Conservation (phyloP, 2,113 vertebrate species). For the Grantiella picta region DNA sequence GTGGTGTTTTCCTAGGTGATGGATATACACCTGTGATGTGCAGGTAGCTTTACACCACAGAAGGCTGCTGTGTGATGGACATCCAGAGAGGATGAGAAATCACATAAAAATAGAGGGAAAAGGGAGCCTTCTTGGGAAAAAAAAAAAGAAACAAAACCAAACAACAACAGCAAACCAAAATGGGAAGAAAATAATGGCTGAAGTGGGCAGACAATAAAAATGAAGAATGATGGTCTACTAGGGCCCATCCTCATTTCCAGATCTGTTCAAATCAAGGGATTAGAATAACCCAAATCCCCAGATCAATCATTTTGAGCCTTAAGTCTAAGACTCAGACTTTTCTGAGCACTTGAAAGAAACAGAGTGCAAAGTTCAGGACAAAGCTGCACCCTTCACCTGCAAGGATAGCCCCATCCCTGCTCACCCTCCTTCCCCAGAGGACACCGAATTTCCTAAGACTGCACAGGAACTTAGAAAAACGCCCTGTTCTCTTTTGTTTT, state of each 20-base stretch:
- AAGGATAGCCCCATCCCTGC: not conserved
- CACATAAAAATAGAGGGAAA: not conserved
- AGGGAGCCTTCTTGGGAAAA: not conserved
- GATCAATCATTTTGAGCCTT: not conserved
- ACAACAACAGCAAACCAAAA: not conserved
- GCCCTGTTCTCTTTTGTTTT: not conserved
- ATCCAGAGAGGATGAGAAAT: not conserved
- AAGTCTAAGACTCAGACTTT: not conserved
- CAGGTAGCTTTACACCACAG: not conserved
- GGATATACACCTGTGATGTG: not conserved
- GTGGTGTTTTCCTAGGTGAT: not conserved
- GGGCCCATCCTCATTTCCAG: not conserved
- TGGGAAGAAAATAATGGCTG: not conserved
- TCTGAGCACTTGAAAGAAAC: not conserved
- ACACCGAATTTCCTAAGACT: not conserved
- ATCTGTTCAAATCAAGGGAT: not conserved
- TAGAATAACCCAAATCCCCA: not conserved
- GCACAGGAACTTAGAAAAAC: not conserved
- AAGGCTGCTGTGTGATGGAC: not conserved
- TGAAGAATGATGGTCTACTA: accelerated
- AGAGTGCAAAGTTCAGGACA: not conserved
- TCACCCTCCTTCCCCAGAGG: not conserved
- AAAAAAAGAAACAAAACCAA: too few species aligned
- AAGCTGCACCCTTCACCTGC: not conserved
- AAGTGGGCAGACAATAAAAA: not conserved